A percentile compares a stretch with the other conserved stretches of the same genome.
phyloP scores from a whole-genome alignment of 2,888 invertebrate species.

The Nomada hirtipes region DNA sequence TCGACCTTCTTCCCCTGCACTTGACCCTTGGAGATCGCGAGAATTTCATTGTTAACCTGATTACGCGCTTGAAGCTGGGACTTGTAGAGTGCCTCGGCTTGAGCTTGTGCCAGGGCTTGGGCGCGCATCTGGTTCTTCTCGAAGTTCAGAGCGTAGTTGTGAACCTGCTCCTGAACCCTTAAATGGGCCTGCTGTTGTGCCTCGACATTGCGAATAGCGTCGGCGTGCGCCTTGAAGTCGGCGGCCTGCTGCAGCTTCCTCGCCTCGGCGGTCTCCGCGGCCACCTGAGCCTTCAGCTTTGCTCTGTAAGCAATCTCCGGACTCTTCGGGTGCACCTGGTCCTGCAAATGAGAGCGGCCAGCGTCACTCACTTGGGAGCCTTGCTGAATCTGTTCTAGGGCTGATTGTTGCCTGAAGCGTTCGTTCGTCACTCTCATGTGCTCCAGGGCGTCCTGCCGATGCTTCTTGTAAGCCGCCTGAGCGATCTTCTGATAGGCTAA shows the following conservation, averaged over 20 bases:
- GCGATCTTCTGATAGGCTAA: conserved; percentile 81
- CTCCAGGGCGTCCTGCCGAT: conserved; percentile 78
- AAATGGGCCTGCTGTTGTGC: conserved; percentile 81
- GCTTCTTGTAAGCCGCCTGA: conserved; percentile 79
- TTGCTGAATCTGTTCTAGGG: conserved; percentile 81
- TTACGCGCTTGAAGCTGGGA: conserved; percentile 76
- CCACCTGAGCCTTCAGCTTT: conserved; percentile 78
- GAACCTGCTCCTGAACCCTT: conserved; percentile 80
- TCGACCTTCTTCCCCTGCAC: conserved; percentile 76
- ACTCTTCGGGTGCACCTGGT: conserved; percentile 76
- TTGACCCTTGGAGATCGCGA: conserved; percentile 78
- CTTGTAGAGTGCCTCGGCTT: conserved; percentile 81
- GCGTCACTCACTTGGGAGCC: conserved; percentile 81
- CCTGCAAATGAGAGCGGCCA: conserved; percentile 77
- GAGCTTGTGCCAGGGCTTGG: conserved; percentile 81
- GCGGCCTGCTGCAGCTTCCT: conserved; percentile 80
- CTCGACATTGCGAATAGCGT: conserved; percentile 80
- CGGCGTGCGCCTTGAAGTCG: conserved; percentile 81
- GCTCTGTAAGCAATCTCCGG: conserved; percentile 80
- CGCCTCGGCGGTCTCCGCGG: conserved; percentile 79
- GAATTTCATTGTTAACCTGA: conserved; percentile 79
- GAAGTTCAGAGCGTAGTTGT: conserved; percentile 78
- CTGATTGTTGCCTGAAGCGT: conserved; percentile 77
- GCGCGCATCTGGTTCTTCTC: conserved; percentile 81
- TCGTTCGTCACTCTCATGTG: conserved; percentile 80